Conservation (phyloP, 2,797 vertebrate genomes). For the Malurus leucopterus region DNA sequence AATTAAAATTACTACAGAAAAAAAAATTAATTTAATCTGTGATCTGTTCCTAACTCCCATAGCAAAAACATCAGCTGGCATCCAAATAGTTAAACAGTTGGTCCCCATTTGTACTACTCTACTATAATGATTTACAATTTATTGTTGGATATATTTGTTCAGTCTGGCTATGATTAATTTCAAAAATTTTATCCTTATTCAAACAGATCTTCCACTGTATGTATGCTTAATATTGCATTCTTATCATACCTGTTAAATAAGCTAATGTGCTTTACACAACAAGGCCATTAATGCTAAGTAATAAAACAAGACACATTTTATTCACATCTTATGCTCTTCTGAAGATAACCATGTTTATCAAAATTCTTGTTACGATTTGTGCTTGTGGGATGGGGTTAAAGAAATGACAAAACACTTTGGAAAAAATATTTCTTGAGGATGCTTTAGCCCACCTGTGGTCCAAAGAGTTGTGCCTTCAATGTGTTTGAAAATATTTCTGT, state of each 20-base stretch:
- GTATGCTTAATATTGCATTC: not conserved
- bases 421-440: not conserved
- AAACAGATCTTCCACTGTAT: not conserved
- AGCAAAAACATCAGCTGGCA: not conserved
- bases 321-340: not conserved
- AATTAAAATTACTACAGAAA: not conserved
- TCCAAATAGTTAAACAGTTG: not conserved
- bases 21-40: not conserved
- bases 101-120: not conserved
- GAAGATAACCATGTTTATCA: conserved; percentile 1
- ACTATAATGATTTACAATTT: not conserved
- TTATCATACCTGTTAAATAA: not conserved
- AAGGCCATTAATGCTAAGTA: not conserved
- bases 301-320: not conserved
- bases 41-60: not conserved
- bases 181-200: not conserved
- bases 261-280: not conserved
- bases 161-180: not conserved
- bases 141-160: not conserved
- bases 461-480: not conserved
- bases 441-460: not conserved
- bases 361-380: not conserved
- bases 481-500: conserved; percentile 6
- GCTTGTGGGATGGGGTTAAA: not conserved
- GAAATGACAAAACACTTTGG: not conserved